These are phyloP conservation scores for Trachythela sp. DNA, from an alignment of 64 coral and sea anemone species.

Conservation along the genomic window DNA sequence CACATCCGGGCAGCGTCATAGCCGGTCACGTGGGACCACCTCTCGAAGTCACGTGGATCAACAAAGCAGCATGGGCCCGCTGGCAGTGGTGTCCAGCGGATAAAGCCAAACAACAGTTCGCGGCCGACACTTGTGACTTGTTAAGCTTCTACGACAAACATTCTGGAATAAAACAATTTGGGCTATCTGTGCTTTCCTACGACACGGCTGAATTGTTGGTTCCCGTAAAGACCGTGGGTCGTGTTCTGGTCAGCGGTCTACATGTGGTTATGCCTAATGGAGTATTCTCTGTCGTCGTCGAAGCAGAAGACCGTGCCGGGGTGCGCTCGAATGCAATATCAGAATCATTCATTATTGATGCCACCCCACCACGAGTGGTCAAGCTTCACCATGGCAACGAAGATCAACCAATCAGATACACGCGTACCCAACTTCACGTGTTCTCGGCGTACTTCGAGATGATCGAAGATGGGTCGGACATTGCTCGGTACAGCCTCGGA, in stretches of 20 bases:
- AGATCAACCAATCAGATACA: slow-evolving; percentile 28
- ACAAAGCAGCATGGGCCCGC: slow-evolving; percentile 77
- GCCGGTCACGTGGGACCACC: slow-evolving; percentile 65
- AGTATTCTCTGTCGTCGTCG: slow-evolving; percentile 74
- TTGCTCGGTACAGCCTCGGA: slow-evolving; percentile 65
- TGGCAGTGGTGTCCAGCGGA: slow-evolving; percentile 92
- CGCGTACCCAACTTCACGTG: neutral
- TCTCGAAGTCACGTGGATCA: slow-evolving; percentile 76
- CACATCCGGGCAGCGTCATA: slow-evolving; percentile 66
- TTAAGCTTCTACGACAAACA: slow-evolving; percentile 73
- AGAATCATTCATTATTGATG: slow-evolving; percentile 95
- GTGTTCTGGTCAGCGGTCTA: slow-evolving; percentile 60
- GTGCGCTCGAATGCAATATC: slow-evolving; percentile 43
- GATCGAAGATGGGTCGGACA: slow-evolving; percentile 67
- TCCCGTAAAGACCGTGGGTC: slow-evolving; percentile 51
- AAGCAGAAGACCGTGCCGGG: slow-evolving; percentile 82
- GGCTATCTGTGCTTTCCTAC: slow-evolving; percentile 69
- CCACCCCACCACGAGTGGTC: slow-evolving; percentile 55
- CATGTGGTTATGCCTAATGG: slow-evolving; percentile 67
- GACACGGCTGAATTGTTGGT: slow-evolving; percentile 42
- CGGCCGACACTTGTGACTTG: slow-evolving; percentile 34
- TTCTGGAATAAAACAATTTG: slow-evolving; percentile 69
- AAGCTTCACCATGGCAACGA: slow-evolving; percentile 71
- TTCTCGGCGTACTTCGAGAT: slow-evolving; percentile 81
- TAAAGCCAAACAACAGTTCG: neutral